Conservation (phyloP, 2,888 invertebrate species). For the Brachyptera putata region DNA sequence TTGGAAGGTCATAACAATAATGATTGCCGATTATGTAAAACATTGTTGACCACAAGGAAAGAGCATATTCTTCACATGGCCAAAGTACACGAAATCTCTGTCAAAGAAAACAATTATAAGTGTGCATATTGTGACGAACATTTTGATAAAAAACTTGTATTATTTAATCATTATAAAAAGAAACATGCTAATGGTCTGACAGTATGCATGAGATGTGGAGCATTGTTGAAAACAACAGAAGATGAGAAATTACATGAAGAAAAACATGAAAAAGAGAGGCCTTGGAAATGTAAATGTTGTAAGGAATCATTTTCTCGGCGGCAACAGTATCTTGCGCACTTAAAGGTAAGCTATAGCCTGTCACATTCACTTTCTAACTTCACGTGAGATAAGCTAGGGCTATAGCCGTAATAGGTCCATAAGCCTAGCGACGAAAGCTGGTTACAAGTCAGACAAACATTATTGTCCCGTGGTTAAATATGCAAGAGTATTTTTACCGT, state of each 20-base stretch:
- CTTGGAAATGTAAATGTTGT: neutral
- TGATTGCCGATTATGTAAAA: constrained; percentile 6
- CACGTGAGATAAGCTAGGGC: neutral
- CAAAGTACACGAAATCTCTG: neutral
- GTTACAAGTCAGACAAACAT: too few relatives aligned
- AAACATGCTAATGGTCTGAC: neutral
- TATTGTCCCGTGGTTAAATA: too few relatives aligned
- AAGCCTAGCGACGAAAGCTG: neutral
- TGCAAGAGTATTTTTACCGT: too few relatives aligned
- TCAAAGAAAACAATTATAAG: neutral
- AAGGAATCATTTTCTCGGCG: neutral
- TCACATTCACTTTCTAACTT: too few relatives aligned
- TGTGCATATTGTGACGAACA: neutral
- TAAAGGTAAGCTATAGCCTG: neutral
- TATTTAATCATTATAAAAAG: neutral
- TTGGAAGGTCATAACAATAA: constrained; percentile 6
- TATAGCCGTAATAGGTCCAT: neutral
- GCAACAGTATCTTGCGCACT: neutral
- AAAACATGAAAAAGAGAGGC: neutral
- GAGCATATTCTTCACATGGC: neutral
- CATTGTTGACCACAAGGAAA: neutral
- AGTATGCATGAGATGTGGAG: neutral
- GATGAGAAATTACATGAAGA: neutral
- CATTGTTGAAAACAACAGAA: neutral
- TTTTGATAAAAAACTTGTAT: neutral